Conservation (phyloP, 2,797 vertebrate genomes). For the Tangara arthus region DNA sequence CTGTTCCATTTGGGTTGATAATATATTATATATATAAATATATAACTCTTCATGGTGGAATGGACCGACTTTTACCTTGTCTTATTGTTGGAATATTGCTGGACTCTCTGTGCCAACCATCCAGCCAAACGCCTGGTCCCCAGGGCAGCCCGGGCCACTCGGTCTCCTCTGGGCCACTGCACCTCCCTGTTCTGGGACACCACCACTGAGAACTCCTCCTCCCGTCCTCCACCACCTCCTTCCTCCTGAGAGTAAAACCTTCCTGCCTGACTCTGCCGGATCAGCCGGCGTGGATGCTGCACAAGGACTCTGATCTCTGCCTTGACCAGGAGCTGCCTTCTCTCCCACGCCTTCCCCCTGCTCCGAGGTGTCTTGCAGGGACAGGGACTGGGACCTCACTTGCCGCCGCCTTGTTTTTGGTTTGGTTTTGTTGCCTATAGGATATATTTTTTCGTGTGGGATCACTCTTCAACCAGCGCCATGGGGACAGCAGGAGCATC, state of each 20-base stretch:
- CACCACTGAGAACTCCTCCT: background rate
- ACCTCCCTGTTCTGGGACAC: constrained; percentile 17
- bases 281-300: constrained; percentile 36
- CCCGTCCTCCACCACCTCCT: background rate
- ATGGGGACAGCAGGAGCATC: background rate
- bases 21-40: constrained; percentile 71
- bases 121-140: constrained; percentile 51
- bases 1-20: constrained; percentile 66
- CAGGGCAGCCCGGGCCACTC: background rate
- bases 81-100: constrained; percentile 62
- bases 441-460: constrained; percentile 52
- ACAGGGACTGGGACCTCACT: background rate
- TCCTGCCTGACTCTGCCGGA: constrained; percentile 50
- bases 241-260: constrained; percentile 42
- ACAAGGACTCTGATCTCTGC: constrained; percentile 37
- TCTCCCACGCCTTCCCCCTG: background rate
- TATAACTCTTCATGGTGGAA: constrained; percentile 74
- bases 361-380: background rate
- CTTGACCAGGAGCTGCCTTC: constrained; percentile 64
- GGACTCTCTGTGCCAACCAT: constrained; percentile 77
- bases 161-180: background rate
- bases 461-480: constrained; percentile 38
- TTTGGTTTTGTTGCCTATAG: constrained; percentile 42
- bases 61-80: constrained; percentile 72
- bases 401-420: background rate